Percentiles rank a stretch among this genome's conserved stretches.
These are phyloP conservation scores for Pelodytes ibericus DNA, from an alignment of 2,797 vertebrate genomes.

Conservation along the genomic window DNA sequence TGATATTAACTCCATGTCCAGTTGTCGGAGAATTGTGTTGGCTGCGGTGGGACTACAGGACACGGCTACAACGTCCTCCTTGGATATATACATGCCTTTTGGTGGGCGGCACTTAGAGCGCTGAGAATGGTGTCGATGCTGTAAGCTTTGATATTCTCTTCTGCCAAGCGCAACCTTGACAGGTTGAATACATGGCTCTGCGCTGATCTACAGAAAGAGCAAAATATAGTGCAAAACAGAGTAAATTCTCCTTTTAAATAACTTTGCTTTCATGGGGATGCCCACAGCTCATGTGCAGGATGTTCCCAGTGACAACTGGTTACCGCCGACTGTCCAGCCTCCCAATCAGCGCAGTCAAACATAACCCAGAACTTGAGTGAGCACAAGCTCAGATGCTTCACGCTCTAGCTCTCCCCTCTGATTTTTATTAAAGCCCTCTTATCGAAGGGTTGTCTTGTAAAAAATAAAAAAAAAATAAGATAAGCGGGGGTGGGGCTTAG, in stretches of 20 bases:
- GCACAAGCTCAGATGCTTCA: too few relatives aligned
- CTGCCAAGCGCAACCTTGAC: slow-evolving; percentile 89
- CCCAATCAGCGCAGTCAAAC: too few relatives aligned
- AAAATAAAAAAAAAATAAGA: too few relatives aligned
- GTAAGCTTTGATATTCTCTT: slow-evolving; percentile 92
- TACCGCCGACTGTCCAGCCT: too few relatives aligned
- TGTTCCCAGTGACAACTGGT: too few relatives aligned
- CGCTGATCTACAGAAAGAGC: slow-evolving; percentile 72
- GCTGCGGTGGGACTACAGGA: slow-evolving; percentile 93
- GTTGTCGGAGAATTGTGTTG: slow-evolving; percentile 90
- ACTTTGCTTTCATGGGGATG: too few relatives aligned
- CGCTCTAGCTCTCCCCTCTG: too few relatives aligned
- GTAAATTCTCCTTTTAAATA: neutral
- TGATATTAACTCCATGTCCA: slow-evolving; percentile 97
- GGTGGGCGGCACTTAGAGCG: slow-evolving; percentile 94
- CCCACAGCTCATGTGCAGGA: too few relatives aligned
- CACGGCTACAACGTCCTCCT: slow-evolving; percentile 94
- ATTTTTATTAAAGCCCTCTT: too few relatives aligned
- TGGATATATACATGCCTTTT: slow-evolving; percentile 97
- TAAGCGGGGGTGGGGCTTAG: too few relatives aligned
- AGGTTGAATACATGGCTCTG: slow-evolving; percentile 79
- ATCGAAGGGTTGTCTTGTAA: too few relatives aligned
- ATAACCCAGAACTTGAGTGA: too few relatives aligned
- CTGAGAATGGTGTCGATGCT: slow-evolving; percentile 92
- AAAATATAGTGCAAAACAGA: slow-evolving; percentile 21